These are phyloP conservation scores for Choloepus hoffmanni DNA, from an alignment of 2,113 vertebrate genomes.

Conservation along the genomic window DNA sequence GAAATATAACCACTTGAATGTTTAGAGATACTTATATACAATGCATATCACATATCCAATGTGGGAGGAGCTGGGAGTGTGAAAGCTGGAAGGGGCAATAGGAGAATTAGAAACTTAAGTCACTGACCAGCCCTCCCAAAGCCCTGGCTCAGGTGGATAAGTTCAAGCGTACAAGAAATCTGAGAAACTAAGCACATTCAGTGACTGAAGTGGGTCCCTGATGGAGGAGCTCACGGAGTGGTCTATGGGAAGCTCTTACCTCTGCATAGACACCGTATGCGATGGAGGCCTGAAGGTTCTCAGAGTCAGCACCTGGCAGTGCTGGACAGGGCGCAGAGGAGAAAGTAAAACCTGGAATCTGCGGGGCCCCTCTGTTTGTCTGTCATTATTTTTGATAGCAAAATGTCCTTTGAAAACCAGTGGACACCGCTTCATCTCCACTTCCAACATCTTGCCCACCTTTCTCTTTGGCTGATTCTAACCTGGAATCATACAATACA, in stretches of 20 bases:
- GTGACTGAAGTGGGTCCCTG: neutral
- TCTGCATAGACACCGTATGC: neutral
- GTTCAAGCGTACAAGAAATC: neutral
- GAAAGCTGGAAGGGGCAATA: neutral
- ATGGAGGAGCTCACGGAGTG: neutral
- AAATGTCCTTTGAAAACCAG: neutral
- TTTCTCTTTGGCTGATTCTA: neutral
- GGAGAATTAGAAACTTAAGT: neutral
- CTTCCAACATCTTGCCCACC: neutral
- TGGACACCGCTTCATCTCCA: neutral
- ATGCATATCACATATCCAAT: neutral
- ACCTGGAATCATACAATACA: neutral
- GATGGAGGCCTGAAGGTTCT: neutral
- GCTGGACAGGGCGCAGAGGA: neutral
- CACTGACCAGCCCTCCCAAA: neutral
- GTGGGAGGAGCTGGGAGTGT: neutral
- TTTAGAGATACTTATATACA: neutral
- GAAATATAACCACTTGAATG: neutral
- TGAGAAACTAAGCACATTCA: neutral
- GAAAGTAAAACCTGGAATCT: neutral
- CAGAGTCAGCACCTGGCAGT: neutral
- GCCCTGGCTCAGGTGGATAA: neutral
- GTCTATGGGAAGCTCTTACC: neutral
- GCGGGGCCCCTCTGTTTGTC: neutral
- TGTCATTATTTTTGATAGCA: neutral